Evolutionary conservation across 2,113 vertebrate species (phyloP), one percentile per base, ranked within the genome.

Genomic region (Galemys pyrenaicus): DNA sequence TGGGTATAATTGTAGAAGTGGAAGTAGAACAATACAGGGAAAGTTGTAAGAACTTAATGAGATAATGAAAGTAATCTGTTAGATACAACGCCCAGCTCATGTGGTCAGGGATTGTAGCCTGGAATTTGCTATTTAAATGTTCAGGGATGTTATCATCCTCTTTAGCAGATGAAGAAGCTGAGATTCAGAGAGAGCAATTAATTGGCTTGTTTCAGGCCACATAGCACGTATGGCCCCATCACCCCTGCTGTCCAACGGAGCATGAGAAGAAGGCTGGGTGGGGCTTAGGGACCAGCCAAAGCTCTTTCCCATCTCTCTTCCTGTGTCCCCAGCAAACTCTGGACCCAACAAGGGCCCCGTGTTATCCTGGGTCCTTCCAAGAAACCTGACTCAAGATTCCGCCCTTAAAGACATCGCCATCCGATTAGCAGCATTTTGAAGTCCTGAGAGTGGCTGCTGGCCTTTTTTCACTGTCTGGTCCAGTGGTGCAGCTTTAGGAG

Each of bases 401-500:
- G 49, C 28, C 77, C 68, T 65, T 37, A 73, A 92, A 92, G 56
- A 30, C 67, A 12, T 49, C 20, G 3, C 81, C 62, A 3, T 96
- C 65, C 82, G 86, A 93, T n/a, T 30, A 65, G 9, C 87, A 44
- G 64, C 65, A 67, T 80, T 92, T 84, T 78, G 54, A 86, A 88
- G 68, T 62, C 78, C 80, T 1, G 8, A 85, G 90, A 46, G 46
- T 86, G 39, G 74, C 67, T 2, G 0, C 85, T 92, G 32, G 92
- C 58, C 22, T 96, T 87, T 94, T 87, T 83, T 51, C 22, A 24
- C 84, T 78, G 89, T 67, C 87, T 81, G 62, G 84, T 68, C 62
- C 32, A 67, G 93, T 75, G 1, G 1, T n/a, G 84, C 41, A 68
- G 93, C 95, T 87, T 74, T 64, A 15, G 84, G 85, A 95, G 71